Base-by-base conservation (phyloP, 2,113 vertebrate species). In the Sphaerodactylus townsendi region DNA sequence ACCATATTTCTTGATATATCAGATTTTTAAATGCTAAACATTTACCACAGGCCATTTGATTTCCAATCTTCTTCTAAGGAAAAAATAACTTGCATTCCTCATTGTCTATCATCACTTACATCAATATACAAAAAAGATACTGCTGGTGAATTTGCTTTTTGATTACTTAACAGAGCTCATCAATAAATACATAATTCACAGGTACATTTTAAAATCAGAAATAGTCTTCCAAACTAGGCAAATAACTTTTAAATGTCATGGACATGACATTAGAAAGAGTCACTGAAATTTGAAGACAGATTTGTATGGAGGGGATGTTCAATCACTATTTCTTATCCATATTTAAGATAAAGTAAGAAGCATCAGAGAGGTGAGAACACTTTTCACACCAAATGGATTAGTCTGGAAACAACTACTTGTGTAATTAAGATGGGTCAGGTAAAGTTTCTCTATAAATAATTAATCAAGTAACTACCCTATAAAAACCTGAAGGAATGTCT, bases 361-460 rank as follows among this genome's bases (percentile, higher is more conserved):
- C 46, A 70, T 91, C 76, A 87, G 81, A 79, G 78, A 88, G 91
- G 85, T 90, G 84, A 93, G 93, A 91, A 92, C 59, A 90, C 91
- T 92, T 92, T 92, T 93, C 89, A 90, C 88, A 88, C 53, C 44
- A 88, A 94, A 96, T 95, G 96, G 95, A 95, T 96, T 94, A 94
- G 91, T 94, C 95, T 95, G 89, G 91, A 95, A 95, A 95, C 94
- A 94, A 95, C 95, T 94, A 94, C 90, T 93, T 86, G 87, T 92
- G 86, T 92, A 95, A 96, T 96, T 95, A 96, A 91, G 87, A 93
- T 77, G 93, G 95, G 94, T 94, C 94, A 95, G 79, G 73, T 84
- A 90, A 95, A 88, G 88, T 92, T 92, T 93, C 95, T 95, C 89
- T 92, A 95, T 96, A 95, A 95, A 95, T 96, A 95, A 96, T 96